Conservation (phyloP, 1,140 invertebrate genomes). For the Amyelois transitella region DNA sequence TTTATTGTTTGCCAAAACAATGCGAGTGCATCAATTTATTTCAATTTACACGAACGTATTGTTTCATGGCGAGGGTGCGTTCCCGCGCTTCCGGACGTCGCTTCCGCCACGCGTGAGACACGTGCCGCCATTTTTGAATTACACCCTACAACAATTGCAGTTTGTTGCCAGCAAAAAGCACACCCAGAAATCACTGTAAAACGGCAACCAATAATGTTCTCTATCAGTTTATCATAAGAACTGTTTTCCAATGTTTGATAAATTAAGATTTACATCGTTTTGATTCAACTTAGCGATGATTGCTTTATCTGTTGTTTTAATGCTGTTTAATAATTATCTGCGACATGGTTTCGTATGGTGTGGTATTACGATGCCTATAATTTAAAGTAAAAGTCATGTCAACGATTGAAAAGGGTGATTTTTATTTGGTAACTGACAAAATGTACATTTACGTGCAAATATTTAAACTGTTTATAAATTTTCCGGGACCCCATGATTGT, state of each 20-base stretch:
- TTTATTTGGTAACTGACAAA: background rate
- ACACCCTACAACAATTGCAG: constrained; percentile 54
- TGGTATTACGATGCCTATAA: constrained; percentile 37
- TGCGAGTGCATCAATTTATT: constrained; percentile 68
- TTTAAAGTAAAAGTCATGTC: constrained; percentile 48
- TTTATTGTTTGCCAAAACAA: constrained; percentile 47
- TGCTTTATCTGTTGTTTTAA: constrained; percentile 61
- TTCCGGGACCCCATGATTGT: no score
- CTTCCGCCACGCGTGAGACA: constrained; percentile 63
- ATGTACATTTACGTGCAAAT: no score
- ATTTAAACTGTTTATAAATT: no score
- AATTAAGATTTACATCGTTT: constrained; percentile 16
- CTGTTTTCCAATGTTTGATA: background rate
- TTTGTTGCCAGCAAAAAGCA: constrained; percentile 48
- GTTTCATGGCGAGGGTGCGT: constrained; percentile 57
- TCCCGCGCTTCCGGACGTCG: constrained; percentile 56
- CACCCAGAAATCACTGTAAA: constrained; percentile 16
- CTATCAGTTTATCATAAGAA: background rate
- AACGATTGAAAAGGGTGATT: background rate
- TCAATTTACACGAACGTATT: constrained; percentile 70
- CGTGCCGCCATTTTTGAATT: constrained; percentile 68
- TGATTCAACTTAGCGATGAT: constrained; percentile 25
- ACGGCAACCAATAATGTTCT: background rate
- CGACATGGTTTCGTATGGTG: constrained; percentile 38
- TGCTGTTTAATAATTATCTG: constrained; percentile 68